Conservation (phyloP, 2,797 vertebrate genomes). For the Delichon dasypus region DNA sequence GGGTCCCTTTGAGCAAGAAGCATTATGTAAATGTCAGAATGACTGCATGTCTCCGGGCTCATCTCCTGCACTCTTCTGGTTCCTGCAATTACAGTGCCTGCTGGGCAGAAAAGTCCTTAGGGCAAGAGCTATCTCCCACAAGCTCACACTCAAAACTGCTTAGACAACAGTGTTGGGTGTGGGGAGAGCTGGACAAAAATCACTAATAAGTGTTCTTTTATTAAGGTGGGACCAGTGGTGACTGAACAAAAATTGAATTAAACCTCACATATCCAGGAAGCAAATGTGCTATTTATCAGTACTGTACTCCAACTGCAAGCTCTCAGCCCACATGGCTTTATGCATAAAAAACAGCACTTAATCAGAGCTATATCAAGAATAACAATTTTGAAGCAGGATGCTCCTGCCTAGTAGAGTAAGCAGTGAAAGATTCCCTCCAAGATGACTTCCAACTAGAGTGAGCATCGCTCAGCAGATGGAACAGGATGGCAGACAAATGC, state of each 20-base stretch:
- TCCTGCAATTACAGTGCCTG: neutral
- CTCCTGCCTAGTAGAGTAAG: neutral
- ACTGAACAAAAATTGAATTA: constrained; percentile 6
- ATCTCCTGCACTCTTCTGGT: neutral
- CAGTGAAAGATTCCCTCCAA: constrained; percentile 12
- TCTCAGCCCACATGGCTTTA: neutral
- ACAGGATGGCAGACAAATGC: neutral
- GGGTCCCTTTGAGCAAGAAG: neutral
- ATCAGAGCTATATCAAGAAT: neutral
- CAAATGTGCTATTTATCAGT: neutral
- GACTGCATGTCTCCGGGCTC: neutral
- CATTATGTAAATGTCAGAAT: neutral
- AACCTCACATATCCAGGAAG: neutral
- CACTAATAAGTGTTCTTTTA: neutral
- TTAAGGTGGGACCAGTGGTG: neutral
- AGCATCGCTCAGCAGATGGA: neutral
- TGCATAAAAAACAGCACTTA: neutral
- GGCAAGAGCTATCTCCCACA: neutral
- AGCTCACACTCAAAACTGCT: neutral
- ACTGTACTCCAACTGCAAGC: neutral
- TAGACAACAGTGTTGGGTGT: neutral
- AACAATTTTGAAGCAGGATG: neutral
- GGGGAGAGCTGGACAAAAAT: neutral
- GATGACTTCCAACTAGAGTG: constrained; percentile 21
- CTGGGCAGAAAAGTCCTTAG: neutral